A percentile compares a stretch with the other conserved stretches of the same genome.
Conservation (phyloP, 2,113 vertebrate genomes). For the Callocephalon fimbriatum region DNA sequence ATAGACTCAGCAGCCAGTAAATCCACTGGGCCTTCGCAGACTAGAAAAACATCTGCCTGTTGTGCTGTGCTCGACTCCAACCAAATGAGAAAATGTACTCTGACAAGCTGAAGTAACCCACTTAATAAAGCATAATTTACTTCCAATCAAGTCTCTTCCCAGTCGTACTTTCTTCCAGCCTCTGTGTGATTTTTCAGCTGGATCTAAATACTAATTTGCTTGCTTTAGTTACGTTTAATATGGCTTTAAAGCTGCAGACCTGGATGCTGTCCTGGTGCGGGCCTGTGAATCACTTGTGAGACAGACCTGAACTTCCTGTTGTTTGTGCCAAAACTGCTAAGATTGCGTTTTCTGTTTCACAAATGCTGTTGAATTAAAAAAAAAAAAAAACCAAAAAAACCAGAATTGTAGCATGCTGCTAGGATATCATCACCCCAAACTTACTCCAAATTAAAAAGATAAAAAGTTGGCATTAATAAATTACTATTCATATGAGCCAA, state of each 20-base stretch:
- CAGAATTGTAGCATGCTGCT: background rate
- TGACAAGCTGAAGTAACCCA: background rate
- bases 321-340: background rate
- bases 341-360: background rate
- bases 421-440: background rate
- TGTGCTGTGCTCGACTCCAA: background rate
- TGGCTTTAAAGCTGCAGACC: background rate
- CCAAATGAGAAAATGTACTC: background rate
- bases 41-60: slow-evolving; percentile 13
- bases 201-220: background rate
- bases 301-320: background rate
- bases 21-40: background rate
- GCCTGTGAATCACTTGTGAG: background rate
- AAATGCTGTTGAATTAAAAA: background rate
- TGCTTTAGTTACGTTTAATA: background rate
- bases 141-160: background rate
- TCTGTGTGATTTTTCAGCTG: background rate
- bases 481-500: background rate
- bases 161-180: background rate
- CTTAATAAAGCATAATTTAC: background rate
- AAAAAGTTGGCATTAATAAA: background rate
- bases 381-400: background rate
- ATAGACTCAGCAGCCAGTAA: slow-evolving; percentile 22
- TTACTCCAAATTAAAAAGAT: background rate
- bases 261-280: background rate